These are phyloP conservation scores for Pelobates cultripes DNA, from an alignment of 2,797 vertebrate genomes.

Conservation along the genomic window DNA sequence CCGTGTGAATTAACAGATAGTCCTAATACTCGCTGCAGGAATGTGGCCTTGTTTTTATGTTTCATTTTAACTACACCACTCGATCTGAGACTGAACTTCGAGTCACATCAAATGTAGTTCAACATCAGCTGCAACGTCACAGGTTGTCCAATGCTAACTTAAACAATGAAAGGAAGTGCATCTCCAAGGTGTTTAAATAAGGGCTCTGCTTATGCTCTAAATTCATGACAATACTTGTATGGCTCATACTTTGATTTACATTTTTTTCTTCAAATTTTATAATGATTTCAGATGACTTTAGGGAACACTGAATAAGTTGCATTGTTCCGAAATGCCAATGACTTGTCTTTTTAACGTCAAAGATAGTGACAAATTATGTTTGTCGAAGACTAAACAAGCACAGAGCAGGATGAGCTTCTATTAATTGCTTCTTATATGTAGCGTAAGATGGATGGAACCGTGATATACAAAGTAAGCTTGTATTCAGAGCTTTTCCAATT, in stretches of 20 bases:
- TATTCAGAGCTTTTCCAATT: constrained; percentile 55
- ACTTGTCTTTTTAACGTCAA: constrained; percentile 67
- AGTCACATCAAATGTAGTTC: background rate
- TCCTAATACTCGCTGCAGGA: constrained; percentile 14
- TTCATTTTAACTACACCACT: background rate
- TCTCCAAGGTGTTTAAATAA: no score
- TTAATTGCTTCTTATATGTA: constrained; percentile 61
- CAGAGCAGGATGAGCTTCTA: constrained; percentile 59
- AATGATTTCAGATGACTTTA: constrained; percentile 53
- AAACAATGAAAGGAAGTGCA: no score
- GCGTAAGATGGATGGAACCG: constrained; percentile 65
- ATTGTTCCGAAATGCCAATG: constrained; percentile 61
- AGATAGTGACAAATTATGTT: constrained; percentile 71
- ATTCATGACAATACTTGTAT: no score
- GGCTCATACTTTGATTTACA: no score
- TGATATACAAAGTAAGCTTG: constrained; percentile 60
- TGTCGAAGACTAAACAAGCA: constrained; percentile 71
- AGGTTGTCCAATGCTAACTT: no score
- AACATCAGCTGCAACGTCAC: background rate
- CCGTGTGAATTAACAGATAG: constrained; percentile 62
- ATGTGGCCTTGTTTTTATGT: constrained; percentile 1
- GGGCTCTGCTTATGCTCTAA: no score
- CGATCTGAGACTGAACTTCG: background rate
- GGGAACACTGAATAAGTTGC: constrained; percentile 68
- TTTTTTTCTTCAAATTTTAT: background rate